Evolutionary conservation across 2,888 invertebrate genomes (phyloP), one percentile per base, ranked within the genome.

Genomic region (Neocrepidodera transversa): DNA sequence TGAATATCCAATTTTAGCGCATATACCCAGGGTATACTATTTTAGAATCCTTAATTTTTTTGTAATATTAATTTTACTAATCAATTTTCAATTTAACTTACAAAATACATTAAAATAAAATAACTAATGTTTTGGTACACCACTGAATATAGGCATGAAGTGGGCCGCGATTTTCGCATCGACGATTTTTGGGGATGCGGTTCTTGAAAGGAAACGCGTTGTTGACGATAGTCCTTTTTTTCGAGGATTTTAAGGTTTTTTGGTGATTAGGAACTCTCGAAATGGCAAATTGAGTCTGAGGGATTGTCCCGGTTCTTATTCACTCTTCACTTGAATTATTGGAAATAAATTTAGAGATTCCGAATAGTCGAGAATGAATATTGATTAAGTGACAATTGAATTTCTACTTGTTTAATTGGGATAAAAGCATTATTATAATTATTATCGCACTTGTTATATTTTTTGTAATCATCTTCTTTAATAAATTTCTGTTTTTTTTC

Each of bases 161-260:
- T 43, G 58, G 23, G 30, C 47, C 23, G 47, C 52, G 51, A 43
- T 40, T 40, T 59, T 30, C 59, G 54, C 54, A 45, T 32, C 48
- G 50, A 49, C 16, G 43, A 55, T 28, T 55, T 50, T 42, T n/a
- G 18, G 43, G 18, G 43, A 54, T 55, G 45, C 54, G 54, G 49
- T 50, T 54, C 54, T 47, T 17, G 55, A 55, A 59, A 28, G 55
- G 50, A 60, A 38, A 48, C 55, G 54, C 49, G 45, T 55, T 60
- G 55, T 60, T 60, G 55, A 60, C 59, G 55, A 55, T 55, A 51
- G 59, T 45, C 54, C 59, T 60, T 60, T 58, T 58, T 59, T 56
- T 28, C 14, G 35, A 53, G 28, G 49, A 26, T 49, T 54, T 58
- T 59, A 14, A 36, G 47, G 30, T 42, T 55, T 50, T 59, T 50